Evolutionary conservation across 2,113 vertebrate genomes (phyloP).

Genomic region (Sylvia atricapilla): DNA sequence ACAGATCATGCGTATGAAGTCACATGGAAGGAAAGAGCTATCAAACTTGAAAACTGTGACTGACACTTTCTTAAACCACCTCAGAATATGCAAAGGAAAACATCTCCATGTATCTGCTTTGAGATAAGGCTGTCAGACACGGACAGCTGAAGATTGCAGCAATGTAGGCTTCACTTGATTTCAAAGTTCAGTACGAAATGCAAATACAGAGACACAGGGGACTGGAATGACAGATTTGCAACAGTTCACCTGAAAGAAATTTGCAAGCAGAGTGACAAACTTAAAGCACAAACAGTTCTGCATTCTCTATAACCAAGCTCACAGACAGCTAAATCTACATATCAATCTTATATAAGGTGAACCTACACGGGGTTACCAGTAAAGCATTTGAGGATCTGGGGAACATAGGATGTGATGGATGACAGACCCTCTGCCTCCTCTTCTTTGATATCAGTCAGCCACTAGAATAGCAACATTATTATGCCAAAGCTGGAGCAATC

Average conservation of each 20-base stretch:
- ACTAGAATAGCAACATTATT: background rate
- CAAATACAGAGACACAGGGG: background rate
- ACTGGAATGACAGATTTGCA: background rate
- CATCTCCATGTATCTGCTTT: background rate
- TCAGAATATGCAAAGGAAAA: background rate
- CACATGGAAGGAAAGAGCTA: background rate
- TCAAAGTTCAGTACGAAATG: background rate
- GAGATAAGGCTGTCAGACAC: background rate
- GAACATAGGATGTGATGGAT: background rate
- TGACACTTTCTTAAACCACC: background rate
- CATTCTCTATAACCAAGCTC: background rate
- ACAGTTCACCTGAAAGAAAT: background rate
- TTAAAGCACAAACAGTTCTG: background rate
- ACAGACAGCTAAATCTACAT: background rate
- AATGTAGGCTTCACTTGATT: background rate
- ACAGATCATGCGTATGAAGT: background rate
- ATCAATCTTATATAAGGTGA: background rate
- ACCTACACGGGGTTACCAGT: fast-evolving
- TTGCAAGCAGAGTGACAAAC: background rate
- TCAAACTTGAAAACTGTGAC: background rate
- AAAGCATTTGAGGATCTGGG: background rate
- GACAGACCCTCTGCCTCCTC: background rate
- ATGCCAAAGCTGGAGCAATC: background rate
- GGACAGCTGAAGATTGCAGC: background rate
- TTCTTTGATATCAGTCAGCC: background rate